Evolutionary conservation across 1,140 invertebrate genomes (phyloP), one percentile per base, ranked within the genome.

Genomic region (Nautilus pompilius): DNA sequence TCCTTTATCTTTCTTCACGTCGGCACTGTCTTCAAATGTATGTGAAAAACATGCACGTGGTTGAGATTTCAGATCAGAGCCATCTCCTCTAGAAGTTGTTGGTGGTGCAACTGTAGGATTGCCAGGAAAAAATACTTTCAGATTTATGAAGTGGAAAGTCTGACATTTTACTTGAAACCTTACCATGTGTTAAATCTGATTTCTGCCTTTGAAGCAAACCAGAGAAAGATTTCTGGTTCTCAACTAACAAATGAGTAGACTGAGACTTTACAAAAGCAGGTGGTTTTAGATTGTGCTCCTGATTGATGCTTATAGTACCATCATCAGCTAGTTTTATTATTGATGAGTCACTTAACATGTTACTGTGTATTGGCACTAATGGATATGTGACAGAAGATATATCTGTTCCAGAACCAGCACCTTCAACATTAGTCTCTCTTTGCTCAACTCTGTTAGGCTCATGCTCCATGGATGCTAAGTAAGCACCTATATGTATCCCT

Each of bases 401-500:
- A 61, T 78, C 77, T 0, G 76, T 77, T 2, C 73, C 73, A 29
- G 75, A 77, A 67, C 79, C 75, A 30, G 72, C 70, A 65, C 74
- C 72, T 29, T 75, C 75, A 10, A 75, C 62, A 2, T 65, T 53
- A 22, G 70, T 66, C 45, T 74, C 72, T 24, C 62, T 60, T 29
- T 66, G 66, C 51, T 70, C 61, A 51, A 70, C 69, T 28, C 41
- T 58, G 28, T 63, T 69, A 61, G 53, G 66, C 51, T 75, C 73
- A 60, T 70, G 68, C 54, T 80, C 78, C 62, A 98, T 82, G 0
- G 94, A 97, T 75, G 97, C 95, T 17, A 99, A 83, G 81, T 95
- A 99, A 0, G 95, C 95, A 13, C 95, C 95, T 69, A 98, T 98
- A 33, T 95, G 87, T 15, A 93, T 93, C 53, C 92, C 93, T 84